These are phyloP conservation scores for Pammene aurita DNA, from an alignment of 2,888 invertebrate species.

Conservation along the genomic window DNA sequence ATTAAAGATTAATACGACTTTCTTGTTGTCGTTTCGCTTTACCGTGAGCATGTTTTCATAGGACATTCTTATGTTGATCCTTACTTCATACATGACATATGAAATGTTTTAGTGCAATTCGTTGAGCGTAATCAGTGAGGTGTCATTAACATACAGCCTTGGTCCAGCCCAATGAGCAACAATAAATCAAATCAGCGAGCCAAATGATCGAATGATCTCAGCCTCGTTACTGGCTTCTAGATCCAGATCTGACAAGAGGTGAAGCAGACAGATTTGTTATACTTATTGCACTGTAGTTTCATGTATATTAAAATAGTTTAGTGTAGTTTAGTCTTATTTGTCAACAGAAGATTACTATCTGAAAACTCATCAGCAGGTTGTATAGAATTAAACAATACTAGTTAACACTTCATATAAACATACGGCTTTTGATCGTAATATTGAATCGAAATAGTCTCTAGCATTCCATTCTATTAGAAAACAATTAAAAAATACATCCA, in stretches of 20 bases:
- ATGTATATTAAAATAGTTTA: too few relatives aligned
- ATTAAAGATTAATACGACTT: too few relatives aligned
- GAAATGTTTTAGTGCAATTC: not conserved
- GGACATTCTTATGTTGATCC: not conserved
- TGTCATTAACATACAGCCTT: conserved; percentile 28
- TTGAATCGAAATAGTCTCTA: conserved; percentile 14
- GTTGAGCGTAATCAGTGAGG: conserved; percentile 19
- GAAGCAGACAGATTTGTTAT: not conserved
- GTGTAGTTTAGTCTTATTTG: too few relatives aligned
- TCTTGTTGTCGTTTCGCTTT: too few relatives aligned
- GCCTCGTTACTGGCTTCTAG: conserved; percentile 26
- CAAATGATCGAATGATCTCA: conserved; percentile 37
- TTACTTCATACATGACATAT: not conserved
- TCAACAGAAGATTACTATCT: too few relatives aligned
- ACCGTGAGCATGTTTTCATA: not conserved
- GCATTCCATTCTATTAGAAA: conserved; percentile 27
- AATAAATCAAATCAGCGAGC: conserved; percentile 32
- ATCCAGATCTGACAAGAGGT: conserved; percentile 19
- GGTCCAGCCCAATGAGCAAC: conserved; percentile 32
- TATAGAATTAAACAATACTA: too few relatives aligned
- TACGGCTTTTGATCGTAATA: not conserved
- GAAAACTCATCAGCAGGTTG: too few relatives aligned
- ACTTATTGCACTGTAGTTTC: not conserved
- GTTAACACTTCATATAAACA: not conserved
- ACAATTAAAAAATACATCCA: conserved; percentile 29